Evolutionary conservation across 2,888 invertebrate species (phyloP), one percentile per base, ranked within the genome.

Genomic region (Temnothorax rugatulus): DNA sequence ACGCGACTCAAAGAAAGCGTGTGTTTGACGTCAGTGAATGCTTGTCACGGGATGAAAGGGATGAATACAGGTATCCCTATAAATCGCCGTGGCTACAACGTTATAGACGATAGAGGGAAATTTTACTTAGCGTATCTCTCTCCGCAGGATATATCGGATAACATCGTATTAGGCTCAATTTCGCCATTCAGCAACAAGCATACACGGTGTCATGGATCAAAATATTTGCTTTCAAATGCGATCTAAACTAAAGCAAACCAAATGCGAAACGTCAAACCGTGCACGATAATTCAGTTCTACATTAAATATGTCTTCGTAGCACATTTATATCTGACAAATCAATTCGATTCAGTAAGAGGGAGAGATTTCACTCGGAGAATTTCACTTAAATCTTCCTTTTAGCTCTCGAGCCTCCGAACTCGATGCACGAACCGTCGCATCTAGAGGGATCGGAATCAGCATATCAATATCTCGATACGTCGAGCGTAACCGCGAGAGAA

Each of bases 11-110:
- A 81, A 81, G 79, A 71, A 71, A 81, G 59, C 71, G 79, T 50
- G 50, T 61, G 44, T 18, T 69, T 64, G 57, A 77, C 29, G 66
- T 69, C 79, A 21, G 69, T 81, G 79, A 81, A 81, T 81, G 50
- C 59, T 71, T 71, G 79, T 81, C 79, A 69, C 50, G 4, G 25
- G 44, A 50, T 81, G 79, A 81, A 81, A 81, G 79, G 79, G 79
- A 81, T 81, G 79, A 69, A 81, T 81, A 71, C 79, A 50, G 18
- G 71, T 81, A 81, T 81, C 71, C 71, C 71, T 81, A 81, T 81
- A 71, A 81, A 71, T 81, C 47, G 79, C 47, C 38, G n/a, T 18
- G 34, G 79, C 79, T 61, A 47, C 69, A 69, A 69, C 59, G 29
- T 69, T 54, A 25, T 54, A 25, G 25, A 38, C 44, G 71, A 79